phyloP scores from a whole-genome alignment of 1,140 invertebrate species.

The Drosophila aff. region DNA sequence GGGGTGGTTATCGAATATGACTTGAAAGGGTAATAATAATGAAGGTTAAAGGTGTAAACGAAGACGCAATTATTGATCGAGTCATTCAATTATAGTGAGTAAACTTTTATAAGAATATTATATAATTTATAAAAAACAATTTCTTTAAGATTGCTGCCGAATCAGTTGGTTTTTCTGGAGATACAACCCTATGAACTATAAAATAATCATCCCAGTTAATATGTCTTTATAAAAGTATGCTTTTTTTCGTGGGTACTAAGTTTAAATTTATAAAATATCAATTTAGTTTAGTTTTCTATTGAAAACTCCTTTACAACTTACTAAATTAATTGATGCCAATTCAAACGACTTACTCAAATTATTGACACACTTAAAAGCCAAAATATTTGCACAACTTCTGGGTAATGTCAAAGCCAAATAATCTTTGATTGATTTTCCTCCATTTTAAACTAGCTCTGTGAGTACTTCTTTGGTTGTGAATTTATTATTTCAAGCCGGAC shows the following conservation, averaged over 20 bases:
- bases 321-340: not conserved
- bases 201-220: too few species aligned
- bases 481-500: slow-evolving; percentile 13
- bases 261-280: not conserved
- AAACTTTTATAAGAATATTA: too few species aligned
- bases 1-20: not conserved
- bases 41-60: not conserved
- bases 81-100: too few species aligned
- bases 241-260: not conserved
- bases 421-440: slow-evolving; percentile 4
- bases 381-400: not conserved
- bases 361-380: not conserved
- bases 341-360: not conserved
- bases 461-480: not conserved
- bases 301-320: too few species aligned
- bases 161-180: too few species aligned
- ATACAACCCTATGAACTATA: too few species aligned
- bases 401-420: not conserved
- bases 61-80: too few species aligned
- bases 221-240: too few species aligned
- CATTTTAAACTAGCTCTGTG: not conserved
- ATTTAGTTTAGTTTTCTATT: not conserved
- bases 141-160: too few species aligned
- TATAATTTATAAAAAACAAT: too few species aligned
- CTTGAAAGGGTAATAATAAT: not conserved